Conservation (phyloP, 2,888 invertebrate genomes). For the Tromatobia lineatoria region DNA sequence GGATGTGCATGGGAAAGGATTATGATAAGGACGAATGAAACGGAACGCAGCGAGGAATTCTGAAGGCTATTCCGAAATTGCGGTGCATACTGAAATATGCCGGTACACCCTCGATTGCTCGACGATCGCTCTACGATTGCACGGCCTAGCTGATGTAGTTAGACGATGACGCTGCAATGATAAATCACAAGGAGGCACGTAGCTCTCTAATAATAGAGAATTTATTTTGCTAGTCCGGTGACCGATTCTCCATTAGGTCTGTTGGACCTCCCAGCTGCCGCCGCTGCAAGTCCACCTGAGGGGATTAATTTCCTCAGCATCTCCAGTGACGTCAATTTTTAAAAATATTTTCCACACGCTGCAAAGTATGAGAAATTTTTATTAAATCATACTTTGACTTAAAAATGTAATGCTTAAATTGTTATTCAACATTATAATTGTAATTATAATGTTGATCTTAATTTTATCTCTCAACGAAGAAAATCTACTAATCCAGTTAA, state of each 20-base stretch:
- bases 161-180: constrained; percentile 58
- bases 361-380: too few relatives aligned
- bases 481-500: too few relatives aligned
- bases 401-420: too few relatives aligned
- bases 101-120: constrained; percentile 14
- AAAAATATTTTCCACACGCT: too few relatives aligned
- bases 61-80: constrained; percentile 30
- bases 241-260: constrained; percentile 69
- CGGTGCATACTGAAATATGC: constrained; percentile 49
- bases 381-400: too few relatives aligned
- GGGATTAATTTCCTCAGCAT: not conserved
- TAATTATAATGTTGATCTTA: too few relatives aligned
- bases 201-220: constrained; percentile 69
- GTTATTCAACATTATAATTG: too few relatives aligned
- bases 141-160: constrained; percentile 59
- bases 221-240: constrained; percentile 56
- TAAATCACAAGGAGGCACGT: constrained; percentile 65
- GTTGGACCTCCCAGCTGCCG: constrained; percentile 47
- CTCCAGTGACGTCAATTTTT: too few relatives aligned
- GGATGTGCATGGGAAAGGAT: constrained; percentile 52
- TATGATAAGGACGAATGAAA: constrained; percentile 39
- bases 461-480: too few relatives aligned
- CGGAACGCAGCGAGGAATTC: constrained; percentile 40
- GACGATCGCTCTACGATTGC: constrained; percentile 19
- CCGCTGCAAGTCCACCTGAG: constrained; percentile 70